These are phyloP conservation scores for Craseonycteris thonglongyai DNA, from an alignment of 2,113 vertebrate species.

Conservation along the genomic window DNA sequence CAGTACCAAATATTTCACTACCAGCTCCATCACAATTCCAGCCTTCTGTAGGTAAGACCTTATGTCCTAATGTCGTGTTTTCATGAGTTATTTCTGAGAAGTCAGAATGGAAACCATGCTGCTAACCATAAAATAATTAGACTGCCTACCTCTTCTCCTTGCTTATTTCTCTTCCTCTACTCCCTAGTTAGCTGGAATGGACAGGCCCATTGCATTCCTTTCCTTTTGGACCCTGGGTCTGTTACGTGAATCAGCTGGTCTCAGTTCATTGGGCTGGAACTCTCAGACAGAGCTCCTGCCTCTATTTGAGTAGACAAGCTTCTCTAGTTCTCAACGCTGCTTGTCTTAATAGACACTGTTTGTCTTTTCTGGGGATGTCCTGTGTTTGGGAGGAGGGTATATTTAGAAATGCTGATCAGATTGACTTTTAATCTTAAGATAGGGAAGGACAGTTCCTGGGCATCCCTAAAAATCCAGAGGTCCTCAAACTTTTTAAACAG, in stretches of 20 bases:
- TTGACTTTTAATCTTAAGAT: neutral
- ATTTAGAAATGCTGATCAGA: neutral
- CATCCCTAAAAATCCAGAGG: too few species aligned
- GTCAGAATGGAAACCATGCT: neutral
- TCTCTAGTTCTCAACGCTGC: neutral
- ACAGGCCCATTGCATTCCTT: neutral
- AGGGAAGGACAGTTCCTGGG: neutral
- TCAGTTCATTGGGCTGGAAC: neutral
- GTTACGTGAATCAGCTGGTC: neutral
- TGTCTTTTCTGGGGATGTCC: neutral
- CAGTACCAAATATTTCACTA: conserved; percentile 88
- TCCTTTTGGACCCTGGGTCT: neutral
- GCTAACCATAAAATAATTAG: neutral
- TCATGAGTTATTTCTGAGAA: neutral
- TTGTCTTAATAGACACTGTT: neutral
- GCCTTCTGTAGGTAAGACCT: conserved; percentile 84
- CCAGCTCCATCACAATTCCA: conserved; percentile 91
- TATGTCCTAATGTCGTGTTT: neutral
- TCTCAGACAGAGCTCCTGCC: neutral
- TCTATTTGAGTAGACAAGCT: neutral
- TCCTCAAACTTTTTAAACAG: too few species aligned
- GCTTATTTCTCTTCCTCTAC: neutral
- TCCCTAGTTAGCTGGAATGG: neutral
- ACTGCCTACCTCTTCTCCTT: neutral
- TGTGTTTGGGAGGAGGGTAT: neutral